phyloP scores from a whole-genome alignment of 2,113 vertebrate genomes.

The Formicarius rufipectus region DNA sequence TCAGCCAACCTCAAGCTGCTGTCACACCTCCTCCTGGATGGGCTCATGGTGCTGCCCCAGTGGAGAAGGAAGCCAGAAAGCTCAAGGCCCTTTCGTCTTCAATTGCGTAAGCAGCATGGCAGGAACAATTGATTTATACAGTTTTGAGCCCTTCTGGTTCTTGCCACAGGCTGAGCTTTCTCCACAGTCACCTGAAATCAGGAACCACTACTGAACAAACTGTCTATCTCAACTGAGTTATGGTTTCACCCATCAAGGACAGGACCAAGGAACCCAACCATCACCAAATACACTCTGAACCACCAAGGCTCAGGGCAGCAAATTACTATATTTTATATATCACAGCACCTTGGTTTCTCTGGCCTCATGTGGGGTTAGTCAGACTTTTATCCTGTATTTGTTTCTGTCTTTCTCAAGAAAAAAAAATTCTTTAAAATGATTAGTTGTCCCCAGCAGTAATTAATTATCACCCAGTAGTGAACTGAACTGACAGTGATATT shows the following conservation, averaged over 20 bases:
- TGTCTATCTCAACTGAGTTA: accelerated
- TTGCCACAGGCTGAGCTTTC: not conserved
- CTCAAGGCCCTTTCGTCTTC: not conserved
- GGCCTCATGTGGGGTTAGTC: not conserved
- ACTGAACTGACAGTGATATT: conserved; percentile 62
- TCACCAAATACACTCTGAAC: not conserved
- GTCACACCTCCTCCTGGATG: not conserved
- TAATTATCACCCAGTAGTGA: conserved; percentile 55
- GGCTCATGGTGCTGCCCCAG: not conserved
- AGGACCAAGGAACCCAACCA: not conserved
- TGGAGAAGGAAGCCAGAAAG: not conserved
- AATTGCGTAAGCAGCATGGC: not conserved
- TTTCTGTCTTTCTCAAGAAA: not conserved
- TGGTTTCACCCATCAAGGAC: not conserved
- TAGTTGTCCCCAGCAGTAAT: conserved; percentile 48
- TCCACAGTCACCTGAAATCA: not conserved
- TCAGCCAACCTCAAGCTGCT: not conserved
- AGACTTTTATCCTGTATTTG: not conserved
- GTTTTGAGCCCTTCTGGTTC: not conserved
- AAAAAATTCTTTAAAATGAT: not conserved
- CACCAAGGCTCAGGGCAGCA: not conserved
- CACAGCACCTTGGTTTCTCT: not conserved
- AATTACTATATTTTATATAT: not conserved
- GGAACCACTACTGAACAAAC: not conserved
- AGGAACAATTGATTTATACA: accelerated